These are phyloP conservation scores for Drosophila hamatofila DNA, from an alignment of 2,888 invertebrate genomes.

Conservation along the genomic window DNA sequence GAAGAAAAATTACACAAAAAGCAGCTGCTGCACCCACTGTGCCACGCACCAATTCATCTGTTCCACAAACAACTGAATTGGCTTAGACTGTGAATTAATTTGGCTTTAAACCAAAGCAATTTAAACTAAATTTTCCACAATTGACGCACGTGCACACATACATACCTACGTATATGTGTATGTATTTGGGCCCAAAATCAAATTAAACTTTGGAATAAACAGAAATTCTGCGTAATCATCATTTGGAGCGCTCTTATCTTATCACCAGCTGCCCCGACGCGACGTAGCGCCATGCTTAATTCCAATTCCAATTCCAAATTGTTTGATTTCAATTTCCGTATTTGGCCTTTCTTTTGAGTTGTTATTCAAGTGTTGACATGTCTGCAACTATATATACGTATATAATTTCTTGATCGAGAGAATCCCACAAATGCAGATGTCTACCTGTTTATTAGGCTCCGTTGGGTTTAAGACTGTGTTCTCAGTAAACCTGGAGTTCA, in stretches of 20 bases:
- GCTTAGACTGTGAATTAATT: slow-evolving; percentile 1
- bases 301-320: slow-evolving; percentile 5
- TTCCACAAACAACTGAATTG: background rate
- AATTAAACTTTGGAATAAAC: slow-evolving; percentile 25
- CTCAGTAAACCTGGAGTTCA: background rate
- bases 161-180: background rate
- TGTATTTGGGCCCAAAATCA: slow-evolving; percentile 1
- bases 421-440: background rate
- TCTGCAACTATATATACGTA: background rate
- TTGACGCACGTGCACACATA: slow-evolving; percentile 4
- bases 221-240: slow-evolving; percentile 19
- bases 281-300: slow-evolving; percentile 1
- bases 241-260: slow-evolving; percentile 27
- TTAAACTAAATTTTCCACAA: background rate
- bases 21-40: slow-evolving; percentile 24
- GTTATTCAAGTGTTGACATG: background rate
- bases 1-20: background rate
- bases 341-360: background rate
- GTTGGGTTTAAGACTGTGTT: background rate
- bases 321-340: slow-evolving; percentile 1
- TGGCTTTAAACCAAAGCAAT: background rate
- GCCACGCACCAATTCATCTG: slow-evolving; percentile 41
- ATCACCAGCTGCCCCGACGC: slow-evolving; percentile 14
- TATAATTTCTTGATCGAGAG: background rate
- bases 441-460: background rate